Evolutionary conservation across 2,797 vertebrate species (phyloP), one percentile per base, ranked within the genome.

Genomic region (Sebastolobus alascanus): DNA sequence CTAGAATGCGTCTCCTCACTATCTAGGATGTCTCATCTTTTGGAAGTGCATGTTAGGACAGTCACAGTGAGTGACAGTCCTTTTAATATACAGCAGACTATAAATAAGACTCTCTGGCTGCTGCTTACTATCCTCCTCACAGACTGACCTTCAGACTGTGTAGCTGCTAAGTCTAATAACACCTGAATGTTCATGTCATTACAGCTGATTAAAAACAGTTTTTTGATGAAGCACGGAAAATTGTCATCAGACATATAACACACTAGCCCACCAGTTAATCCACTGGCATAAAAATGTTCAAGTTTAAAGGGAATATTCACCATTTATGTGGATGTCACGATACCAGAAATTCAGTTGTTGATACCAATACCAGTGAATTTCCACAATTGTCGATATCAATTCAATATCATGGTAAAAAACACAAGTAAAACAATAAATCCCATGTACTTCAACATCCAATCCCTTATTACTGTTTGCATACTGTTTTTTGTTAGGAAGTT

Each of bases 41-140:
- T 79, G 8, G 46, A 33, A 56, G 67, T 71, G 54, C 63, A 78
- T 11, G 43, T 66, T 16, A 52, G 77, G 70, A 40, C 69, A 67
- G 46, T 40, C 35, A 13, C 54, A 54, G n/a, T 37, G 50, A 61
- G 52, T 1, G 65, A 52, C 54, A 55, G 60, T n/a, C 16, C 27
- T 81, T 65, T 65, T 54, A 55, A 67, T 68, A 77, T 20, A 74
- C 61, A 43, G 68, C 2, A 1, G 10, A 25, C 54, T 80, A 71
- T 60, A 82, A 82, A 80, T 79, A 73, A 6, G 50, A 73, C 14
- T 46, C 40, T 22, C 27, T 20, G 40, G 35, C n/a, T 38, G 33
- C 40, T 58, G 50, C n/a, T 71, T 31, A 31, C 31, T 31, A 0
- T 50, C 46, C 46, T 50, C 46, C 46, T 50, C 46, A 50, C 46